Evolutionary conservation across 2,888 invertebrate species (phyloP), one percentile per base, ranked within the genome.

Genomic region (Pristionchus mayeri): DNA sequence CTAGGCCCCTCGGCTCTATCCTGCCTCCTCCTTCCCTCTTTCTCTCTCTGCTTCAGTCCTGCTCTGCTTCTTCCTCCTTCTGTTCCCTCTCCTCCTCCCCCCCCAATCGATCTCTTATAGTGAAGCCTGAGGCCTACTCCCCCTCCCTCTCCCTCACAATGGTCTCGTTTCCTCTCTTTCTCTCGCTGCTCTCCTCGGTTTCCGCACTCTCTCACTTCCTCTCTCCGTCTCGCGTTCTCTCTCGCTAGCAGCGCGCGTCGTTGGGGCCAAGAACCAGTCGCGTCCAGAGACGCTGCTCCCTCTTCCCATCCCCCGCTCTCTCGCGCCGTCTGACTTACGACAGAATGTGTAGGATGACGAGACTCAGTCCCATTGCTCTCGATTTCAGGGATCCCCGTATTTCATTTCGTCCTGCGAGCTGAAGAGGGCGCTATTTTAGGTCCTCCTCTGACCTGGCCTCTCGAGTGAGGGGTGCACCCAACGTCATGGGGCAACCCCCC

Each of bases 21-120:
- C 13, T 18, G 4, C 54, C 21, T 21, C 76, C 4, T 9, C 40
- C 16, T 9, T 40, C 44, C n/a, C 37, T 48, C 30, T 30, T 24
- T 21, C 37, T 44, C 44, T 44, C 44, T 44, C 44, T 44, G 7
- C 44, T 44, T 44, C 44, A 44, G 44, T 44, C 71, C 80, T n/a
- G n/a, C n/a, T n/a, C n/a, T n/a, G n/a, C n/a, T 54, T 80, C 80
- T 30, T 21, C 37, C 80, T 37, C 48, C 37, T 27, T 80, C 54
- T 18, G n/a, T n/a, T 13, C 54, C 30, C 60, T 24, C 24, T 50
- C 24, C 57, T 34, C 57, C 40, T 71, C 34, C 63, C 63, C 63
- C 13, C 44, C 44, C 44, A 44, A 9, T 13, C n/a, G n/a, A n/a
- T n/a, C n/a, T n/a, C n/a, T n/a, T n/a, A n/a, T n/a, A n/a, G n/a